phyloP scores from a whole-genome alignment of 2,888 invertebrate species.

The Epistrophe eligans region DNA sequence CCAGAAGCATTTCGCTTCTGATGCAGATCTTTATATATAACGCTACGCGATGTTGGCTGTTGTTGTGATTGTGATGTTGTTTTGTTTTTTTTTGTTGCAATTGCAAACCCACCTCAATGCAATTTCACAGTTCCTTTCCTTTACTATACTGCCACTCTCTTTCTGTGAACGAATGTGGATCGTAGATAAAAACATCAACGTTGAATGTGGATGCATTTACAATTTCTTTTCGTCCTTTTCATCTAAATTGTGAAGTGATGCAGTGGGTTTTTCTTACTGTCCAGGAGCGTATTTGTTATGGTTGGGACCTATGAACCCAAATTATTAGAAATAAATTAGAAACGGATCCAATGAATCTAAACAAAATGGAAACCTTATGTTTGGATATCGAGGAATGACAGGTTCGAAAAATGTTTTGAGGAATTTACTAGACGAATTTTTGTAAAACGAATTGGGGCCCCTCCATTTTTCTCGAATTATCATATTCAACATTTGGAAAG shows the following conservation, averaged over 20 bases:
- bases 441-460: no score
- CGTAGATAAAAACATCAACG: slow-evolving; percentile 72
- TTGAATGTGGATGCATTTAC: slow-evolving; percentile 72
- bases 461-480: no score
- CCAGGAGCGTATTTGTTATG: not conserved
- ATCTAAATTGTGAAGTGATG: slow-evolving; percentile 36
- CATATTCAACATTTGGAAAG: no score
- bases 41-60: slow-evolving; percentile 3
- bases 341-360: no score
- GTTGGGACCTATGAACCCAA: not conserved
- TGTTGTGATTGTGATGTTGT: no score
- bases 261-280: not conserved
- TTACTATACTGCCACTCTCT: slow-evolving; percentile 27
- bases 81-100: no score
- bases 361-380: no score
- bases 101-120: slow-evolving; percentile 51
- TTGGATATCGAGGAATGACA: no score
- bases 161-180: slow-evolving; percentile 59
- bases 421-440: no score
- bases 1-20: slow-evolving; percentile 13
- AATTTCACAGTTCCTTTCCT: slow-evolving; percentile 70
- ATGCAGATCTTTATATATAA: not conserved
- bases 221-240: slow-evolving; percentile 68
- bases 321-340: no score
- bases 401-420: no score